Percentiles rank a stretch among this genome's conserved stretches.
Conservation (phyloP, 1,140 invertebrate genomes). For the Trissolcus basalis region DNA sequence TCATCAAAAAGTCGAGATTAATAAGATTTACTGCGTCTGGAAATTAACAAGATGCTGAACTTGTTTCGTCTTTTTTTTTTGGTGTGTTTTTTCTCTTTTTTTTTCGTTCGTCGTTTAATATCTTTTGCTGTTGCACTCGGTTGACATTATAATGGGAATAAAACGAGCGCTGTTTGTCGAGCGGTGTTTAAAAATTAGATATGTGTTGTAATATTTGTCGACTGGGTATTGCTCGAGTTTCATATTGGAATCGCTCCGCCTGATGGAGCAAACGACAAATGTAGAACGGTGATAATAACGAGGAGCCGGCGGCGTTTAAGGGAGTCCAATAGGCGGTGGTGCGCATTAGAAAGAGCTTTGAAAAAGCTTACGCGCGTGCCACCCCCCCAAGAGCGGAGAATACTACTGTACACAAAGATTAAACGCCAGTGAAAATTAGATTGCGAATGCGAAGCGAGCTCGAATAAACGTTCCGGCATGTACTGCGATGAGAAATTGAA, state of each 20-base stretch:
- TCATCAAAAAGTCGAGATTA: background rate
- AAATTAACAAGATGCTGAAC: too few species aligned
- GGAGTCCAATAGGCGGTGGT: slow-evolving; percentile 23
- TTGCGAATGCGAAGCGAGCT: slow-evolving; percentile 59
- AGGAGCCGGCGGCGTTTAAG: slow-evolving; percentile 55
- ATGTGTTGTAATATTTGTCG: slow-evolving; percentile 23
- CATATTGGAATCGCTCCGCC: background rate
- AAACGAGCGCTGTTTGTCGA: background rate
- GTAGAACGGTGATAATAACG: slow-evolving; percentile 59
- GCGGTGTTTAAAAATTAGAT: slow-evolving; percentile 7
- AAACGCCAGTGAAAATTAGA: slow-evolving; percentile 66
- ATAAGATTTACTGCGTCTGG: too few species aligned
- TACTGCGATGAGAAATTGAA: slow-evolving; percentile 21
- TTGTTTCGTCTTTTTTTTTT: too few species aligned
- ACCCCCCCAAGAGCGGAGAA: slow-evolving; percentile 34
- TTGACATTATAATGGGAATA: too few species aligned
- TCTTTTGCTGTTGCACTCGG: too few species aligned
- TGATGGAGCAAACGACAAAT: slow-evolving; percentile 58
- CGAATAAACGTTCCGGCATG: slow-evolving; percentile 30
- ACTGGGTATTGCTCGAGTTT: slow-evolving; percentile 15
- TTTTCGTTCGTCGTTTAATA: too few species aligned
- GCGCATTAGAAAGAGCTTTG: slow-evolving; percentile 44
- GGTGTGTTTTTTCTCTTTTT: too few species aligned
- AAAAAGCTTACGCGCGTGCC: slow-evolving; percentile 59
- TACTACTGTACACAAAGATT: slow-evolving; percentile 61